Base-by-base conservation (phyloP, 2,888 invertebrate genomes). In the Cabera pusaria region DNA sequence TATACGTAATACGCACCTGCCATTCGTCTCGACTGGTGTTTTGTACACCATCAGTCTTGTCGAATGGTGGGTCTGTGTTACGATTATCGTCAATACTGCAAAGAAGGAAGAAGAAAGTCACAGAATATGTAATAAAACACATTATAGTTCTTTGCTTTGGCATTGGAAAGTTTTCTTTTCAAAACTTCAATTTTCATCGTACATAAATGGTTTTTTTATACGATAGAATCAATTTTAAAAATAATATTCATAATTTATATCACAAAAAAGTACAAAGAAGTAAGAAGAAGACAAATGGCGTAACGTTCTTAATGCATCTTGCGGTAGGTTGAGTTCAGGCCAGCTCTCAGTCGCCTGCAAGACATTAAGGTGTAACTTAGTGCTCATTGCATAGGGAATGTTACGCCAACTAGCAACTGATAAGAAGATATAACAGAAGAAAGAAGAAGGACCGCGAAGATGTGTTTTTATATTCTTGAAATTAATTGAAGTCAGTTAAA, bases 51-150 rank as follows among this genome's bases (percentile, higher is more conserved):
- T 86, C 86, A 86, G 86, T 86, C 86, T 86, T 86, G 86, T 86
- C 86, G 86, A 86, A 86, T 86, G 86, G 86, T 86, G 86, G 86
- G 86, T 86, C 32, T 46, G 76, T 68, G 63, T 40, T 53, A 64
- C 47, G 75, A 59, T 18, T 16, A 17, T 10, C 57, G 45, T 45
- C 69, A 46, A 16, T 8, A 6, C 5, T 20, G 4, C 1, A 6
- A 31, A 49, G 47, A 52, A 50, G 32, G 45, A 5, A 16, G 32
- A 36, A 39, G 38, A 37, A 22, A 28, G 14, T 5, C 14, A 14
- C 14, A 14, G n/a, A n/a, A n/a, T n/a, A n/a, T n/a, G n/a, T n/a
- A n/a, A n/a, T n/a, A n/a, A n/a, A n/a, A n/a, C n/a, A n/a, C n/a
- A n/a, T n/a, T n/a, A n/a, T n/a, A n/a, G n/a, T n/a, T n/a, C n/a